Base-by-base conservation (phyloP, 2,797 vertebrate genomes). In the Acestrorhynchus altus region DNA sequence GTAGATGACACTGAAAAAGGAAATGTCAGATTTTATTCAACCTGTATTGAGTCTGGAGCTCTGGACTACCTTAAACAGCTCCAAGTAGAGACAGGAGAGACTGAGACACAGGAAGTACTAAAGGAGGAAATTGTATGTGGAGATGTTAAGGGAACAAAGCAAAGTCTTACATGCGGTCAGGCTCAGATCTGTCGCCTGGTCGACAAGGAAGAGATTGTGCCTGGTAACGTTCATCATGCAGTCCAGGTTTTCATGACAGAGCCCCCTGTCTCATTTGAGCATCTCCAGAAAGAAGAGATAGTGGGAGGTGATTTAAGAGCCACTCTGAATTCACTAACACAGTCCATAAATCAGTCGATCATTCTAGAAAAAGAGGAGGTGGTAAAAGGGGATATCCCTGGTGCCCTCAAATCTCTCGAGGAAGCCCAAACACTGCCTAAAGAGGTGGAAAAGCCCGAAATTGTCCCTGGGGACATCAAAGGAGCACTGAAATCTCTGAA, bases 21-120 rank as follows among this genome's bases (percentile, higher is more conserved):
- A 83, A 96, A 97, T 72, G 96, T 98, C 79, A 92, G 90, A 74
- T 96, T 98, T 92, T 98, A 95, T 84, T 96, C 96, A 40, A 97
- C 94, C 1, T 98, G 96, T 79, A 98, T 98, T 85, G 96, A 98
- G 91, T 94, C 94, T 56, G 96, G 96, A 73, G 93, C 95, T 49
- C 88, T 97, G 13, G 94, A 96, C 85, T 96, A 96, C 85, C 92
- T 98, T 39, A 96, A 91, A 90, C 88, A 94, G 78, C 90, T 97
- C 1, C 94, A 96, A 70, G 65, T 87, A 72, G 93, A 44, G 60
- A 80, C 92, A 67, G 89, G 92, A 69, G 95, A 96, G 78, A 84
- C 59, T 64, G 31, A 51, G 31, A 28, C 57, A 49, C 80, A 82
- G 52, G 81, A 54, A 57, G 78, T 78, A 78, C 87, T 90, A 74